These are phyloP conservation scores for Dicranocentrus wangi DNA, from an alignment of 2,888 invertebrate genomes.

Conservation along the genomic window DNA sequence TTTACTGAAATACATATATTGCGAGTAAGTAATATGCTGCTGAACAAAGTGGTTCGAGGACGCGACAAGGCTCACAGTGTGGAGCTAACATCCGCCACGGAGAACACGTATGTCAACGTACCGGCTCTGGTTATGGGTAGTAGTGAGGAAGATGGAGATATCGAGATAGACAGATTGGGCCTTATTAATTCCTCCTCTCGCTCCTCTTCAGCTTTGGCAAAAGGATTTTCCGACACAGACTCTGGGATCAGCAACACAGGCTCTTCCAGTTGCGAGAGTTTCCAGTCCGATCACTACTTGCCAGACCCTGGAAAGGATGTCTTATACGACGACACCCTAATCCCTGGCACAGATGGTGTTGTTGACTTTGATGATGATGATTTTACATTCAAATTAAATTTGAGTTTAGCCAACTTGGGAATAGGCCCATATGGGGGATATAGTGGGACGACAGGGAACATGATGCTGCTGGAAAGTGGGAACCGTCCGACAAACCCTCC, in stretches of 20 bases:
- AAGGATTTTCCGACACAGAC: slow-evolving; percentile 68
- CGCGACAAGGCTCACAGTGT: slow-evolving; percentile 40
- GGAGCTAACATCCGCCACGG: slow-evolving; percentile 39
- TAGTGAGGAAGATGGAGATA: slow-evolving; percentile 54
- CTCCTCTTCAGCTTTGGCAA: slow-evolving; percentile 51
- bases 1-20: slow-evolving; percentile 19
- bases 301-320: slow-evolving; percentile 68
- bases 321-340: slow-evolving; percentile 60
- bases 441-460: neutral
- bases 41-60: slow-evolving; percentile 56
- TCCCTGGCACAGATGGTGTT: slow-evolving; percentile 50
- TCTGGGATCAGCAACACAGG: slow-evolving; percentile 69
- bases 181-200: slow-evolving; percentile 58
- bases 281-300: slow-evolving; percentile 63
- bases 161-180: slow-evolving; percentile 59
- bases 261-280: slow-evolving; percentile 67
- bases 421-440: slow-evolving; percentile 46
- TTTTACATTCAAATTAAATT: slow-evolving; percentile 62
- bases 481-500: slow-evolving; percentile 6
- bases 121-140: slow-evolving; percentile 48
- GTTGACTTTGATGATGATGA: slow-evolving; percentile 66
- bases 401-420: slow-evolving; percentile 64
- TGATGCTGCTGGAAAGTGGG: slow-evolving; percentile 16
- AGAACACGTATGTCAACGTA: slow-evolving; percentile 60
- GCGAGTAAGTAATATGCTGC: slow-evolving; percentile 53